Conservation (phyloP, 2,113 vertebrate species). For the Progne subis region DNA sequence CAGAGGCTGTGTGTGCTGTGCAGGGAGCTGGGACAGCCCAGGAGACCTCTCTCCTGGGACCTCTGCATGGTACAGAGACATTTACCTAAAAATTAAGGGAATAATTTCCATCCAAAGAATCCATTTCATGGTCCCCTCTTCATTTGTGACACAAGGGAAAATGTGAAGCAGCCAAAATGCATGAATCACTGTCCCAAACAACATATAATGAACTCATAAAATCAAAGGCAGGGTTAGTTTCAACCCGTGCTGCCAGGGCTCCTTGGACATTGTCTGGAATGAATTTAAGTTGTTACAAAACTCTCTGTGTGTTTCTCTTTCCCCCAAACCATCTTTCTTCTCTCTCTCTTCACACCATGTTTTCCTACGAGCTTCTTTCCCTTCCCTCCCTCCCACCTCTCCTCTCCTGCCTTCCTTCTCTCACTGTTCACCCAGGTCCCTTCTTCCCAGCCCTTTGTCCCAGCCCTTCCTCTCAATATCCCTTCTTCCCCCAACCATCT, state of each 20-base stretch:
- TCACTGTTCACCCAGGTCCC: background rate
- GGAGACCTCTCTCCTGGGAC: background rate
- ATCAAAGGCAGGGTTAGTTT: conserved; percentile 68
- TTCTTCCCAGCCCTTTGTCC: background rate
- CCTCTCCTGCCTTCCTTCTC: background rate
- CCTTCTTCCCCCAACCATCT: background rate
- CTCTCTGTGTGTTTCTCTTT: conserved; percentile 6
- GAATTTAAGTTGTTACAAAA: conserved; percentile 70
- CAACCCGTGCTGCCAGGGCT: conserved; percentile 62
- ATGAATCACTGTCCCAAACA: conserved; percentile 69
- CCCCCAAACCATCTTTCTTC: background rate
- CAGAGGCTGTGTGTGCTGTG: background rate
- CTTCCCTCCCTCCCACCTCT: background rate
- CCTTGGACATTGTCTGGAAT: conserved; percentile 70
- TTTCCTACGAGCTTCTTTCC: background rate
- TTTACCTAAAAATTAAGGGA: conserved; percentile 63
- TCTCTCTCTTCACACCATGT: background rate
- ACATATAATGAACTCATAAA: conserved; percentile 72
- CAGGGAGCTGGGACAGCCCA: background rate
- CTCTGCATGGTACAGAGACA: background rate
- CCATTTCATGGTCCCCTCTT: conserved; percentile 58
- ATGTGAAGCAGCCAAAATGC: conserved; percentile 60
- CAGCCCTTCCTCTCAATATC: background rate
- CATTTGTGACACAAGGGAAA: conserved; percentile 68
- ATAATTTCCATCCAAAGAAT: conserved; percentile 60